A percentile compares a stretch with the other conserved stretches of the same genome.
phyloP scores from a whole-genome alignment of 2,113 vertebrate genomes.

The Ammodytes dubius region DNA sequence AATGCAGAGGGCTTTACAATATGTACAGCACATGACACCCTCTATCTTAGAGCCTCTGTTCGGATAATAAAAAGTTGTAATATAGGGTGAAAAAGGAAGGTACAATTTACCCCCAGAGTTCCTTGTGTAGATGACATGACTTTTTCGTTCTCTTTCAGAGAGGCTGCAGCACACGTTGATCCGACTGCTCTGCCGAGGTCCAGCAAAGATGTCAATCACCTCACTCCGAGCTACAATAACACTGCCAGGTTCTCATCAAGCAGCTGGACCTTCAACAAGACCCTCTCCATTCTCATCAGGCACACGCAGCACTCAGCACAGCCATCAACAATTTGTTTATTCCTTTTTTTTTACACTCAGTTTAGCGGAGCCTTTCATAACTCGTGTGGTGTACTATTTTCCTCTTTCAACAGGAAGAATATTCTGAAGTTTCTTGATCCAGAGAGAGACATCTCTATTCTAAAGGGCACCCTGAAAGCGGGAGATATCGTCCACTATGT shows the following conservation, averaged over 20 bases:
- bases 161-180: constrained; percentile 37
- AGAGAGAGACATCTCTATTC: constrained; percentile 95
- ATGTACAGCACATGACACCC: background rate
- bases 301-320: constrained; percentile 6
- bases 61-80: background rate
- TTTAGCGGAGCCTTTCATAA: background rate
- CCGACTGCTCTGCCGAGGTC: constrained; percentile 49
- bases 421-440: constrained; percentile 95
- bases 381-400: background rate
- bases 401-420: constrained; percentile 87
- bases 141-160: constrained; percentile 58
- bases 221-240: constrained; percentile 21
- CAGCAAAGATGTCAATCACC: background rate
- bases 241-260: constrained; percentile 49
- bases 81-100: background rate
- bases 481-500: constrained; percentile 96
- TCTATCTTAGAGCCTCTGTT: background rate
- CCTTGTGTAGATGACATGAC: background rate
- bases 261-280: constrained; percentile 83
- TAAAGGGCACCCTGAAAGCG: constrained; percentile 93
- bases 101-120: too few relatives aligned
- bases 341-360: background rate
- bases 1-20: background rate
- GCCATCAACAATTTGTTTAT: background rate
- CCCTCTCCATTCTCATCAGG: constrained; percentile 84